A percentile compares a stretch with the other conserved stretches of the same genome.
Evolutionary conservation across 1,140 invertebrate species (phyloP).

Genomic region (Drosophila grimshawi): DNA sequence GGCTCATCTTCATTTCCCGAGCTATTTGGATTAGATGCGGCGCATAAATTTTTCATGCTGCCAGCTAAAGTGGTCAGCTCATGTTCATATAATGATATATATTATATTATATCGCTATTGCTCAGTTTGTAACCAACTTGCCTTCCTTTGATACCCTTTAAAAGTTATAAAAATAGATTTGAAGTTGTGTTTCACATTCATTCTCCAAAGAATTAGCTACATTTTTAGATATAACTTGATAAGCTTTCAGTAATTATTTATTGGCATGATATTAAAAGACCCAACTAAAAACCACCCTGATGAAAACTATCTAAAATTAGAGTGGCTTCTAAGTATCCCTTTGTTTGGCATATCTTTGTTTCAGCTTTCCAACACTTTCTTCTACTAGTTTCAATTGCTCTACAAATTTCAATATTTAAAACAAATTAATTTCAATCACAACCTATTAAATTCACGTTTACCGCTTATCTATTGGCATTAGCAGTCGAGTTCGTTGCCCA

Average conservation of each 20-base stretch:
- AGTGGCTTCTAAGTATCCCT: no score
- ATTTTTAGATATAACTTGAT: no score
- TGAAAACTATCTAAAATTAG: no score
- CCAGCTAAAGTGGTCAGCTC: conserved; percentile 1
- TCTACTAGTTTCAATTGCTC: not conserved
- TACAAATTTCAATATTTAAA: not conserved
- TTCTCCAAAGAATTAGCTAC: no score
- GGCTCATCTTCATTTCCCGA: conserved; percentile 22
- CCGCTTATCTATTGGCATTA: conserved; percentile 13
- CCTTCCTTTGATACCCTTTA: no score
- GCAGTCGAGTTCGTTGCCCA: not conserved
- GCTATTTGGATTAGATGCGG: conserved; percentile 38
- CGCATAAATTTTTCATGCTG: conserved; percentile 21
- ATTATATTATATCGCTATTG: not conserved
- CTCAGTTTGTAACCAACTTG: not conserved
- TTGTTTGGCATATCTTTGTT: no score
- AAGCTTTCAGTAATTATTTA: no score
- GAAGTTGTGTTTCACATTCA: no score
- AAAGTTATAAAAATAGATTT: no score
- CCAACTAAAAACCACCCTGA: no score
- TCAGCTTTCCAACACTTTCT: not conserved
- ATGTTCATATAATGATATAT: not conserved
- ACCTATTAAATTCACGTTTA: not conserved
- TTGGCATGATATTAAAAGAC: no score
- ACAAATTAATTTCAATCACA: conserved; percentile 4